Conservation (phyloP, 2,113 vertebrate species). For the Ictalurus punctatus region DNA sequence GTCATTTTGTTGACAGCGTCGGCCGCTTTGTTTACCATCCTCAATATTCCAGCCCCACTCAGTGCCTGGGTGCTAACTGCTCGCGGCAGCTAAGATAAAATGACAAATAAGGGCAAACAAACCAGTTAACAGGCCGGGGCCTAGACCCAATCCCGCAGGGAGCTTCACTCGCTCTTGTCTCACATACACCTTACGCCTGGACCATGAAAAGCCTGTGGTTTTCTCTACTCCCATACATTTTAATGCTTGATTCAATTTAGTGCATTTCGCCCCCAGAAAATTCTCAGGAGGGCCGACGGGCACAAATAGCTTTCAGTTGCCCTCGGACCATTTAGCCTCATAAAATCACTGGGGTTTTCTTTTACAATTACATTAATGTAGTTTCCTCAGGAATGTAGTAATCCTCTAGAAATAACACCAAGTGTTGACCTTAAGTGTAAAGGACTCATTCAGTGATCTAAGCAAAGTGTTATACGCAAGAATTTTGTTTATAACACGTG, state of each 20-base stretch:
- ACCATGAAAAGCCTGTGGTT: constrained; percentile 67
- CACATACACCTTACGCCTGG: constrained; percentile 46
- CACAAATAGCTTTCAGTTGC: constrained; percentile 86
- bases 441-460: background rate
- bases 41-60: constrained; percentile 96
- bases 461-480: background rate
- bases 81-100: constrained; percentile 94
- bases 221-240: constrained; percentile 78
- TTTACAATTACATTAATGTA: constrained; percentile 76
- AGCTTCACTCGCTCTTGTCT: constrained; percentile 43
- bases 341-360: constrained; percentile 73
- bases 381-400: constrained; percentile 35
- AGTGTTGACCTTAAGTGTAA: constrained; percentile 17
- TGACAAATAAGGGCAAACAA: constrained; percentile 95
- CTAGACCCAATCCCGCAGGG: constrained; percentile 77
- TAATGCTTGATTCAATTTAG: constrained; percentile 86
- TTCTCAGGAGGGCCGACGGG: constrained; percentile 76
- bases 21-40: constrained; percentile 99
- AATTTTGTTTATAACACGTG: background rate
- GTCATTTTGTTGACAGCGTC: constrained; percentile 99
- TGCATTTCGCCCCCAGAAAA: constrained; percentile 73
- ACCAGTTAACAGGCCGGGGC: constrained; percentile 84
- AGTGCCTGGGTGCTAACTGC: constrained; percentile 98
- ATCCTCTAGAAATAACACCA: constrained; percentile 20
- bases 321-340: constrained; percentile 58